Conservation (phyloP, 2,888 invertebrate genomes). For the Chironomus riparius region DNA sequence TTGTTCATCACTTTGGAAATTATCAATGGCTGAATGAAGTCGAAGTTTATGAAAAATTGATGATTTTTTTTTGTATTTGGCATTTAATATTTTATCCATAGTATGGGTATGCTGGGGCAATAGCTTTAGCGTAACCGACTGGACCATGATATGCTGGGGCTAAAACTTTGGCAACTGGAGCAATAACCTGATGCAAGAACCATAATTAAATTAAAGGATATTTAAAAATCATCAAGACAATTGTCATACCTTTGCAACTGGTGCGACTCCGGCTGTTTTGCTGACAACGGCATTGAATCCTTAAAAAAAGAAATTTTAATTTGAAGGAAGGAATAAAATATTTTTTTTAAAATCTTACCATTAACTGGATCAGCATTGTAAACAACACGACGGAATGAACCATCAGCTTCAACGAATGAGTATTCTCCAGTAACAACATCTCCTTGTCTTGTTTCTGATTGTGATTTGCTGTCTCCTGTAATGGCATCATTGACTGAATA, state of each 20-base stretch:
- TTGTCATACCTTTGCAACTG: slow-evolving; percentile 29
- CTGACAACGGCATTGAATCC: slow-evolving; percentile 50
- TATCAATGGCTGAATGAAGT: background rate
- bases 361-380: slow-evolving; percentile 50
- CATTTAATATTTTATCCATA: background rate
- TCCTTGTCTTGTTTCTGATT: slow-evolving; percentile 47
- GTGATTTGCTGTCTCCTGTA: slow-evolving; percentile 49
- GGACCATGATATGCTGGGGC: slow-evolving; percentile 30
- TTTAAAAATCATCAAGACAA: too few species aligned
- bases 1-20: slow-evolving; percentile 7
- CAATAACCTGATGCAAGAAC: slow-evolving; percentile 11
- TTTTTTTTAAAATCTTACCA: slow-evolving; percentile 30
- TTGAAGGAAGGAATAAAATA: too few species aligned
- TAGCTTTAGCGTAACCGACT: slow-evolving; percentile 28
- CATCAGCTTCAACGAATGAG: slow-evolving; percentile 48
- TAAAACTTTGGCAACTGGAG: slow-evolving; percentile 31
- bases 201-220: too few species aligned
- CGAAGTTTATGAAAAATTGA: background rate
- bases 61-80: background rate
- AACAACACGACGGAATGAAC: slow-evolving; percentile 48
- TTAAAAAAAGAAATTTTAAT: too few species aligned
- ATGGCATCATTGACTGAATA: slow-evolving; percentile 40
- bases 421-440: slow-evolving; percentile 50
- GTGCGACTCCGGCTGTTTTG: slow-evolving; percentile 39
- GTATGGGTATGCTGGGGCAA: slow-evolving; percentile 22